phyloP scores from a whole-genome alignment of 2,888 invertebrate species.

The Hyppa rectilinea region DNA sequence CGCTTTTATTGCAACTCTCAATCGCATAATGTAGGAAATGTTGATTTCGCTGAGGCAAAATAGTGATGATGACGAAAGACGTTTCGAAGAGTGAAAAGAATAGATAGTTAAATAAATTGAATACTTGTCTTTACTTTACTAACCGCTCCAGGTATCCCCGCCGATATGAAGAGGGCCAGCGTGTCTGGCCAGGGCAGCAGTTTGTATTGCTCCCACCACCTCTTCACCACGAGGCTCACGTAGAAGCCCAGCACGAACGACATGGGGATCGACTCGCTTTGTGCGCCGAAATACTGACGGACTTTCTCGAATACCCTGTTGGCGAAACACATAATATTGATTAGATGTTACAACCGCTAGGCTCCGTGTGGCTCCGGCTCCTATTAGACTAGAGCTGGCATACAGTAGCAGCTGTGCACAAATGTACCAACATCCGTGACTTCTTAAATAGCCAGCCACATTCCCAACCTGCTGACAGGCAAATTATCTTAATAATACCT shows the following conservation, averaged over 20 bases:
- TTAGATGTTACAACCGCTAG: slow-evolving; percentile 11
- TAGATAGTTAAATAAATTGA: slow-evolving; percentile 62
- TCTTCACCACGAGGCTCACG: slow-evolving; percentile 96
- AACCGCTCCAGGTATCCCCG: slow-evolving; percentile 97
- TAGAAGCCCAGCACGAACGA: slow-evolving; percentile 99
- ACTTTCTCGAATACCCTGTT: slow-evolving; percentile 97
- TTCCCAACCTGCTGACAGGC: background rate
- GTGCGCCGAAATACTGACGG: slow-evolving; percentile 96
- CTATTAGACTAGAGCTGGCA: background rate
- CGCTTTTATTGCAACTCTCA: slow-evolving; percentile 62
- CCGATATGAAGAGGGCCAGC: slow-evolving; percentile 97
- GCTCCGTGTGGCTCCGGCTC: background rate
- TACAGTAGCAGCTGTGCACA: background rate
- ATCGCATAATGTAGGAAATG: slow-evolving; percentile 44
- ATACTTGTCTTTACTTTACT: slow-evolving; percentile 89
- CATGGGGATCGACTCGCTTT: slow-evolving; percentile 97
- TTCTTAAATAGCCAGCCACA: background rate
- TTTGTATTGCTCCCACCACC: slow-evolving; percentile 99
- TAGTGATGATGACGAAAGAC: slow-evolving; percentile 15
- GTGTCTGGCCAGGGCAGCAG: slow-evolving; percentile 98
- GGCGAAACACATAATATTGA: slow-evolving; percentile 60
- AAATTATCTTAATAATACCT: no score
- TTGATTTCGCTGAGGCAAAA: slow-evolving; percentile 57
- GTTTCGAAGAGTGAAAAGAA: slow-evolving; percentile 37
- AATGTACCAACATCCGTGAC: background rate